Conservation (phyloP, 2,888 invertebrate species). For the Stenodera caucasica region DNA sequence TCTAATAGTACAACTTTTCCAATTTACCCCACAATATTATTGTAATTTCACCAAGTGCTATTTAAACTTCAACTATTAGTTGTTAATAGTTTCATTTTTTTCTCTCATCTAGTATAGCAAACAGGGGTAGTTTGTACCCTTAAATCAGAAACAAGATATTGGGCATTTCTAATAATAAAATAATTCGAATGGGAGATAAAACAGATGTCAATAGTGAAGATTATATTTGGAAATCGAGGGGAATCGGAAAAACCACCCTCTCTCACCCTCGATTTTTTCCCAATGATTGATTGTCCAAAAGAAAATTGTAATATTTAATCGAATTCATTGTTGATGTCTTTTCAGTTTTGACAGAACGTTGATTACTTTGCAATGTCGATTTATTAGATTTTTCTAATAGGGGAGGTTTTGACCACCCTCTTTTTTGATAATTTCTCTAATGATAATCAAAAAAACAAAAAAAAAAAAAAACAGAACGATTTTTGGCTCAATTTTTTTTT, state of each 20-base stretch:
- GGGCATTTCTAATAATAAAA: too few species aligned
- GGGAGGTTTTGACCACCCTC: too few species aligned
- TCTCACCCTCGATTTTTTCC: neutral
- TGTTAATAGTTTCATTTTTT: too few species aligned
- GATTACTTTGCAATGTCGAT: slow-evolving; percentile 36
- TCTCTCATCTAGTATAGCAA: too few species aligned
- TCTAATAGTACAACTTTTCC: neutral
- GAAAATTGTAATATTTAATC: slow-evolving; percentile 47
- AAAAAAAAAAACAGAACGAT: too few species aligned
- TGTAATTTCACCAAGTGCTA: too few species aligned
- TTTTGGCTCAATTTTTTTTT: too few species aligned
- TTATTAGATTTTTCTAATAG: slow-evolving; percentile 21
- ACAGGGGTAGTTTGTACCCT: too few species aligned
- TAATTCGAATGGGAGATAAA: neutral
- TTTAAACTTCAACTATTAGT: too few species aligned
- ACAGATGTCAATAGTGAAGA: neutral
- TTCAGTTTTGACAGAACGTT: slow-evolving; percentile 34
- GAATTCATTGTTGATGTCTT: slow-evolving; percentile 42
- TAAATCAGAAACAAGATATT: too few species aligned
- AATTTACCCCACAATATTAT: neutral
- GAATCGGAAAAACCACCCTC: neutral
- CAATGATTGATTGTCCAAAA: slow-evolving; percentile 43
- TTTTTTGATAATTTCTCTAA: too few species aligned
- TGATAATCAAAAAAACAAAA: too few species aligned
- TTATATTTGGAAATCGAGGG: neutral